A percentile compares a stretch with the other conserved stretches of the same genome.
phyloP scores from a whole-genome alignment of 64 coral and sea anemone species.

The Exaiptasia diaphana region DNA sequence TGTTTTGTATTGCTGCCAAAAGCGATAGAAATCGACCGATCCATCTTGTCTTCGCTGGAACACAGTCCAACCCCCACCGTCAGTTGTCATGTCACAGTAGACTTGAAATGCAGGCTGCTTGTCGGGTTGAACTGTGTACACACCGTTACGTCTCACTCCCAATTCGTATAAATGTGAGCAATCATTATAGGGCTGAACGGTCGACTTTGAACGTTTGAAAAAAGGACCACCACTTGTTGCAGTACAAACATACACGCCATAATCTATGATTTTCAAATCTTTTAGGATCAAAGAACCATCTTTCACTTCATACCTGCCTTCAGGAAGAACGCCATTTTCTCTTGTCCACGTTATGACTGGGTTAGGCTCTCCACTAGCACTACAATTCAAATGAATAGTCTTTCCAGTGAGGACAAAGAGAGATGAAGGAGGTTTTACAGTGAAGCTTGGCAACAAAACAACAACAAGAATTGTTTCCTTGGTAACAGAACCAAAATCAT shows the following conservation, averaged over 20 bases:
- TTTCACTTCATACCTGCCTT: background rate
- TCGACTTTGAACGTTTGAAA: background rate
- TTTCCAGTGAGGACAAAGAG: background rate
- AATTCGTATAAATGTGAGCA: constrained; percentile 14
- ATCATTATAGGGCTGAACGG: background rate
- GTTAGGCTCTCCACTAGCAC: constrained; percentile 38
- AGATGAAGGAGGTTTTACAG: background rate
- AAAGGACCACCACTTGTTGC: constrained; percentile 8
- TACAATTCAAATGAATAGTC: constrained; percentile 19
- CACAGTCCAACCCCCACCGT: constrained; percentile 44
- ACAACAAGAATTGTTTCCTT: background rate
- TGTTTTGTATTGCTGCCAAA: constrained; percentile 13
- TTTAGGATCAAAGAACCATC: constrained; percentile 4
- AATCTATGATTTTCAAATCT: background rate
- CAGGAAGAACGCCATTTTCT: background rate
- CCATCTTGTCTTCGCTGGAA: constrained; percentile 18
- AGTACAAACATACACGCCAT: constrained; percentile 48
- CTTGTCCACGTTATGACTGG: constrained; percentile 56
- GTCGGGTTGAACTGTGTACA: constrained; percentile 2
- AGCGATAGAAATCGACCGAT: constrained; percentile 7
- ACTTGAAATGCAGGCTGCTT: background rate
- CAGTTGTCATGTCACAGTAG: constrained; percentile 40
- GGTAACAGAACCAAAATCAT: constrained; percentile 11
- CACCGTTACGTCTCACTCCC: background rate
- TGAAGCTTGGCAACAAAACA: background rate